phyloP scores from a whole-genome alignment of 2,113 vertebrate species.

The Taxidea taxus region DNA sequence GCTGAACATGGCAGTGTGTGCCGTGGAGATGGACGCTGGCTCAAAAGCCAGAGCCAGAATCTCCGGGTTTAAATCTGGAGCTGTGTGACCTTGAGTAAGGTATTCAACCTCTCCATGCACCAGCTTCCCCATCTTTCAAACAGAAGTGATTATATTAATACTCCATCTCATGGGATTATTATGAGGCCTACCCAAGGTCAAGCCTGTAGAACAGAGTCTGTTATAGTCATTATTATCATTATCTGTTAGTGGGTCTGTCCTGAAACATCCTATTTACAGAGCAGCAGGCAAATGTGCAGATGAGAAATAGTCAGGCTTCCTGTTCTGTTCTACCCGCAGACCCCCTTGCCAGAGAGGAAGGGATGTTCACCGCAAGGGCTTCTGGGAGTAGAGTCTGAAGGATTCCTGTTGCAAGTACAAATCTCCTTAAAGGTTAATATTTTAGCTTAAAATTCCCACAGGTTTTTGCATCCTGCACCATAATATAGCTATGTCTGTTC shows the following conservation, averaged over 20 bases:
- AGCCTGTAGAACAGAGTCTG: neutral
- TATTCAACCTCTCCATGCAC: neutral
- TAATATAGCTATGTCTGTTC: neutral
- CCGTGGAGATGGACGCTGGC: neutral
- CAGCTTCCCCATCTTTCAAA: slow-evolving; percentile 1
- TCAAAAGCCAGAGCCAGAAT: neutral
- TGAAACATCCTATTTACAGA: neutral
- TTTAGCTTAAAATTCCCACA: neutral
- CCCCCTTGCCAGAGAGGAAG: neutral
- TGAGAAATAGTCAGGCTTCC: neutral
- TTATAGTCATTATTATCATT: neutral
- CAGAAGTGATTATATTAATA: neutral
- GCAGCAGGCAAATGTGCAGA: neutral
- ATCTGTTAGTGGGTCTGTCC: neutral
- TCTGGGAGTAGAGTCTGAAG: neutral
- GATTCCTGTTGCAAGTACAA: neutral
- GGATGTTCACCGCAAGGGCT: neutral
- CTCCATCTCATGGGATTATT: neutral
- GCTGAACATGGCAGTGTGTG: neutral
- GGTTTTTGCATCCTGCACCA: neutral
- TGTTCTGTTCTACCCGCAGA: neutral
- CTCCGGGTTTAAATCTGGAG: neutral
- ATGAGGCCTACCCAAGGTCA: neutral
- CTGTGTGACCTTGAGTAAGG: neutral
- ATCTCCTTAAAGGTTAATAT: neutral